Evolutionary conservation across 2,888 invertebrate species (phyloP).

Genomic region (Chymomyza procnemis): DNA sequence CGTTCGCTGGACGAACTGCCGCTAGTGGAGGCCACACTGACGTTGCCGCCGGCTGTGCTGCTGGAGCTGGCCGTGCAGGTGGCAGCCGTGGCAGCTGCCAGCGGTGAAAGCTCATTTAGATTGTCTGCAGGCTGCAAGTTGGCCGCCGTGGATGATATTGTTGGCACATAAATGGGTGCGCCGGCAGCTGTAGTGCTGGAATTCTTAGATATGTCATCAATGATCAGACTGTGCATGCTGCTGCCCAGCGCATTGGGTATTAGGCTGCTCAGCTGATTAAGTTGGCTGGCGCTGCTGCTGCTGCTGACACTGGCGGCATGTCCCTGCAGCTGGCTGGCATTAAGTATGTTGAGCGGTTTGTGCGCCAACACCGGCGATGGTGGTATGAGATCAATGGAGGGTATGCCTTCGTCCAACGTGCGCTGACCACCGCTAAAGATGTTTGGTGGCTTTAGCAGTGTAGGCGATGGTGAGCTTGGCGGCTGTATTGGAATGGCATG

Average conservation of each 20-base stretch:
- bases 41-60: slow-evolving; percentile 1
- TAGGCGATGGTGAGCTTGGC: slow-evolving; percentile 66
- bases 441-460: slow-evolving; percentile 77
- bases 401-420: slow-evolving; percentile 77
- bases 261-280: slow-evolving; percentile 32
- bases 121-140: slow-evolving; percentile 48
- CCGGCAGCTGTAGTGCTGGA: slow-evolving; percentile 58
- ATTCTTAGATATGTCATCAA: slow-evolving; percentile 75
- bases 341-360: slow-evolving; percentile 76
- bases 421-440: slow-evolving; percentile 74
- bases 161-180: slow-evolving; percentile 71
- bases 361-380: slow-evolving; percentile 76
- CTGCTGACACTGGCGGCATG: slow-evolving; percentile 41
- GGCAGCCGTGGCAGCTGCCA: slow-evolving; percentile 4
- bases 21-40: slow-evolving; percentile 51
- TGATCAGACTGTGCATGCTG: slow-evolving; percentile 71
- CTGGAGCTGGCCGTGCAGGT: slow-evolving; percentile 19
- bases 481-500: slow-evolving; percentile 30
- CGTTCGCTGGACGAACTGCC: slow-evolving; percentile 58
- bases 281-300: slow-evolving; percentile 21
- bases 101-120: slow-evolving; percentile 43
- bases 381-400: slow-evolving; percentile 77
- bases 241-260: slow-evolving; percentile 54
- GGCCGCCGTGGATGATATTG: slow-evolving; percentile 65
- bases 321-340: slow-evolving; percentile 75